Base-by-base conservation (phyloP, 2,113 vertebrate genomes). In the Bucco capensis region DNA sequence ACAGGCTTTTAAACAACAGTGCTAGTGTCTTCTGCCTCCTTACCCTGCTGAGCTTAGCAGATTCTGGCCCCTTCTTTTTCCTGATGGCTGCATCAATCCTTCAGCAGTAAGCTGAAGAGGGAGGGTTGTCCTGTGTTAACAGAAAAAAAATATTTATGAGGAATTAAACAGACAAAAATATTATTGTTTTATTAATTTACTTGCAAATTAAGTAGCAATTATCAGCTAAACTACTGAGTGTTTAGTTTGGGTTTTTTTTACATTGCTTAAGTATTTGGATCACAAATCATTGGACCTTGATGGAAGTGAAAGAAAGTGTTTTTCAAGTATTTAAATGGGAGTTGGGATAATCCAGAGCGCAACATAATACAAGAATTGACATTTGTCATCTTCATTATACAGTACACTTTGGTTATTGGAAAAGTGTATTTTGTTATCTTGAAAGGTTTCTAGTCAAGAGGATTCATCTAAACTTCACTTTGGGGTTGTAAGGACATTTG, bases 341-440 rank as follows among this genome's bases (percentile, higher is more conserved):
- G 8, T 57, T 83, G 49, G 64, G n/a, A 23, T 94, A 75, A 69
- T 80, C 31, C 56, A 67, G 51, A 74, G 28, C 51, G n/a, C 53
- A 60, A 75, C 16, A 53, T 75, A 72, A 22, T 25, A 12, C 5
- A 69, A 82, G 64, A 83, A 86, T 67, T 86, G 7, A 62, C 47
- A 37, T 75, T 64, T 78, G 23, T 86, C 58, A 33, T 88, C 83
- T 40, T 61, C 84, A 40, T 50, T 65, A 12, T 61, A 19, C 65
- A 44, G 9, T 69, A 46, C 27, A 72, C 18, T 51, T 85, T 54
- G 27, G 58, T 76, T 58, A 58, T 47, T 75, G 50, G 40, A 42
- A 80, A 92, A 90, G 46, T 37, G 21, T 57, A 19, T 78, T 90
- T 94, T 90, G 81, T 65, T 77, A 58, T 70, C 62, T 67, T 89